Percentiles rank a stretch among this genome's conserved stretches.
These are phyloP conservation scores for Altica lythri DNA, from an alignment of 2,888 invertebrate genomes.

Conservation along the genomic window DNA sequence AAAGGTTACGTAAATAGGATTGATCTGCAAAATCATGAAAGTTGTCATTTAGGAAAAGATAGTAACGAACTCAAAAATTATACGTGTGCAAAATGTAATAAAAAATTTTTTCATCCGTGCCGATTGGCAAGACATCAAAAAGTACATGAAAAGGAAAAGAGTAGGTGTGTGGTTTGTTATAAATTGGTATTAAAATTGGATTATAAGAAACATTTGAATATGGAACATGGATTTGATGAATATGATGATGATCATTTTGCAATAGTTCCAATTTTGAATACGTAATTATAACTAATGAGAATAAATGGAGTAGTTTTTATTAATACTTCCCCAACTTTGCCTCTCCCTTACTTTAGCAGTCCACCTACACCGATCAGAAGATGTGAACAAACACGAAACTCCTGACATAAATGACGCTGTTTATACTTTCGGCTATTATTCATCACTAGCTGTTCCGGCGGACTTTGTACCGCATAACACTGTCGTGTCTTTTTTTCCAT, in stretches of 20 bases:
- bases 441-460: too few relatives aligned
- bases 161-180: conserved; percentile 45
- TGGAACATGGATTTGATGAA: conserved; percentile 14
- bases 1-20: conserved; percentile 51
- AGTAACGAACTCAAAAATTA: conserved; percentile 47
- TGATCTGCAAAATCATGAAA: conserved; percentile 52
- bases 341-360: too few relatives aligned
- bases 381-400: too few relatives aligned
- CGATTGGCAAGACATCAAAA: conserved; percentile 59
- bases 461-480: too few relatives aligned
- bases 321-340: too few relatives aligned
- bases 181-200: conserved; percentile 44
- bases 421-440: too few relatives aligned
- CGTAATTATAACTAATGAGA: too few relatives aligned
- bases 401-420: too few relatives aligned
- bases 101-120: conserved; percentile 53
- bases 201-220: conserved; percentile 43
- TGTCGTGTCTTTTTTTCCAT: too few relatives aligned
- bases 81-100: conserved; percentile 47
- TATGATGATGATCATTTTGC: conserved; percentile 4
- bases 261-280: too few relatives aligned
- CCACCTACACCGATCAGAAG: too few relatives aligned
- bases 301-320: too few relatives aligned
- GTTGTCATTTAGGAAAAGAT: conserved; percentile 41
- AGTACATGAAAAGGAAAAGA: conserved; percentile 52